Base-by-base conservation (phyloP, 1,140 invertebrate genomes). In the Ceratosolen solmsi region DNA sequence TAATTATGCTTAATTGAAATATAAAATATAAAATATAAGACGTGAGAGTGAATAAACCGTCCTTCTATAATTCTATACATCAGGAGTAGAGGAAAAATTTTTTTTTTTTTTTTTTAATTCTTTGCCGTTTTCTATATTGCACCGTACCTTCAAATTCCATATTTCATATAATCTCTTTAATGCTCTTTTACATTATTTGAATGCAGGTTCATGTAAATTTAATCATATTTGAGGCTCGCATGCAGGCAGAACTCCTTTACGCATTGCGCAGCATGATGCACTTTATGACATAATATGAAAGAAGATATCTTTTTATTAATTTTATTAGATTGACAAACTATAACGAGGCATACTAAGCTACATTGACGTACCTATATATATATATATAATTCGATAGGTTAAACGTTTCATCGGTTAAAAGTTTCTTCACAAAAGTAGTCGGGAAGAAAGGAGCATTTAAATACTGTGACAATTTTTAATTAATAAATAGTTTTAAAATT, bases 191-290 rank as follows among this genome's bases (percentile, higher is more conserved):
- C 11, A 33, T 41, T 49, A 73, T 51, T 73, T 73, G 20, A 8
- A 41, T 49, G 11, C 92, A 68, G 70, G 33, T 80, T 81, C 97
- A 98, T 89, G 96, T 98, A 38, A 97, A 96, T 91, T 90, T 98
- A 83, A 97, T 98, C 95, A 94, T 97, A 80, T 91, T 97, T 88
- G 97, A 98, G 90, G 97, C 97, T 56, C 93, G 96, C 65, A 94
- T 97, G 92, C 97, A 98, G 90, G 96, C 96, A 33, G 96, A 97
- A 92, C 89, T 98, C 85, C 91, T 98, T 60, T 98, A 98, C 90
- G 95, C 96, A 60, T 92, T 98, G 77, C 93, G 96, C 83, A 95
- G 95, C 41, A 93, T 97, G 79, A 96, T 95, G 93, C 92, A 93
- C 73, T 95, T 96, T 91, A 95, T 96, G 94, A 95, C 95, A 86